These are phyloP conservation scores for Oncopeltus fasciatus DNA, from an alignment of 1,140 invertebrate species.

Conservation along the genomic window DNA sequence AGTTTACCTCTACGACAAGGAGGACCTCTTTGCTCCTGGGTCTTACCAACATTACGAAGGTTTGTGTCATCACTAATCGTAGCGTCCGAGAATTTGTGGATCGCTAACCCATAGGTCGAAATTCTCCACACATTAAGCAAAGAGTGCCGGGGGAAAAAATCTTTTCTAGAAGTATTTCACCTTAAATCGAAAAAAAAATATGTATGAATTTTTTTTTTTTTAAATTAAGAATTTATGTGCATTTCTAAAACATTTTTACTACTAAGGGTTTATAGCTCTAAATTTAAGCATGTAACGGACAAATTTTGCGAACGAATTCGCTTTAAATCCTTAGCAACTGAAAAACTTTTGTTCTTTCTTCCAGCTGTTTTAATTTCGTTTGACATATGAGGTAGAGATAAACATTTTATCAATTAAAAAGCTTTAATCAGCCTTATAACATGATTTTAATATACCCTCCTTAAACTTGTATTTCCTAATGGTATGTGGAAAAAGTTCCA, in stretches of 20 bases:
- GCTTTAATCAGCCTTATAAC: too few relatives aligned
- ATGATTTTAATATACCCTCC: too few relatives aligned
- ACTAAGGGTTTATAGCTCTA: too few relatives aligned
- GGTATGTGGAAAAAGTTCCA: too few relatives aligned
- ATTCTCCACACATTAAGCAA: background rate
- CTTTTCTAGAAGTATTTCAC: background rate
- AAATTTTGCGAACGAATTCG: too few relatives aligned
- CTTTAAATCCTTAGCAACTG: too few relatives aligned
- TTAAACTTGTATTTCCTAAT: too few relatives aligned
- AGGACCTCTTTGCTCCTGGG: background rate
- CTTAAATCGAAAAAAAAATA: background rate
- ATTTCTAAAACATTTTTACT: background rate
- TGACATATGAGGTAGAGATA: too few relatives aligned
- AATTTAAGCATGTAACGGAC: too few relatives aligned
- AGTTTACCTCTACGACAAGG: background rate
- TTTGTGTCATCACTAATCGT: background rate
- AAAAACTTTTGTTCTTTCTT: too few relatives aligned
- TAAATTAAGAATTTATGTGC: background rate
- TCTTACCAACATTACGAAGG: background rate
- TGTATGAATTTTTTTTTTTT: background rate
- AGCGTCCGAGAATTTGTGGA: background rate
- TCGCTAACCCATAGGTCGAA: background rate
- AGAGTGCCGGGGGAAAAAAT: background rate
- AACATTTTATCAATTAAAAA: too few relatives aligned
- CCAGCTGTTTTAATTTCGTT: too few relatives aligned